phyloP scores from a whole-genome alignment of 2,888 invertebrate species.

The Brachyptera putata region DNA sequence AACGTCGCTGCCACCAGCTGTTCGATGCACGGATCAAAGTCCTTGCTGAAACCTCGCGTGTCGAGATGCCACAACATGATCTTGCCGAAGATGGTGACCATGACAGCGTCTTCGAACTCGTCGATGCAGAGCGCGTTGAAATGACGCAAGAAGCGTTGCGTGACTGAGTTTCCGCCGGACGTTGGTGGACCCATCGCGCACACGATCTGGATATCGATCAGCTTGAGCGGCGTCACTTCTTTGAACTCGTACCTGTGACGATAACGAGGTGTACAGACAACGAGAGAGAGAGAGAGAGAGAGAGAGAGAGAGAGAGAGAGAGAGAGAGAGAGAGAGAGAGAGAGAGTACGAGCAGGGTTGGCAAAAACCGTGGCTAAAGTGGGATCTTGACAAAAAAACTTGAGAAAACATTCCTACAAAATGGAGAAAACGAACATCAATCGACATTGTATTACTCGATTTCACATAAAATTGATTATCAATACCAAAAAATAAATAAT shows the following conservation, averaged over 20 bases:
- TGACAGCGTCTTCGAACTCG: slow-evolving; percentile 80
- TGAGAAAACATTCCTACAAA: too few relatives aligned
- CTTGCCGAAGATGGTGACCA: slow-evolving; percentile 80
- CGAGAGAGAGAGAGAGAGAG: too few relatives aligned
- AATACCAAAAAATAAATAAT: too few relatives aligned
- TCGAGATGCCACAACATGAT: slow-evolving; percentile 95
- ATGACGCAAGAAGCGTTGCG: slow-evolving; percentile 81
- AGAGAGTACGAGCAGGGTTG: too few relatives aligned
- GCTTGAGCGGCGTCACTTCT: slow-evolving; percentile 68
- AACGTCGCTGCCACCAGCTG: slow-evolving; percentile 84
- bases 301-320: too few relatives aligned
- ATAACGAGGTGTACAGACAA: neutral
- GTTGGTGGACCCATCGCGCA: slow-evolving; percentile 81
- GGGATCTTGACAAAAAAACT: too few relatives aligned
- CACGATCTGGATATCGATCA: slow-evolving; percentile 83
- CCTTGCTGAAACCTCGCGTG: slow-evolving; percentile 91
- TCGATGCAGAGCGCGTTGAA: slow-evolving; percentile 82
- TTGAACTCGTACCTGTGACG: slow-evolving; percentile 58
- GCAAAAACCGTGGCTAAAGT: too few relatives aligned
- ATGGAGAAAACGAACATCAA: too few relatives aligned
- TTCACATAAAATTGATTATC: too few relatives aligned
- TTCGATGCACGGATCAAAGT: slow-evolving; percentile 88
- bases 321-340: too few relatives aligned
- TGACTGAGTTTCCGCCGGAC: slow-evolving; percentile 77
- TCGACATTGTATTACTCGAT: too few relatives aligned